phyloP scores from a whole-genome alignment of 2,888 invertebrate species.

The Euzetes globulus region DNA sequence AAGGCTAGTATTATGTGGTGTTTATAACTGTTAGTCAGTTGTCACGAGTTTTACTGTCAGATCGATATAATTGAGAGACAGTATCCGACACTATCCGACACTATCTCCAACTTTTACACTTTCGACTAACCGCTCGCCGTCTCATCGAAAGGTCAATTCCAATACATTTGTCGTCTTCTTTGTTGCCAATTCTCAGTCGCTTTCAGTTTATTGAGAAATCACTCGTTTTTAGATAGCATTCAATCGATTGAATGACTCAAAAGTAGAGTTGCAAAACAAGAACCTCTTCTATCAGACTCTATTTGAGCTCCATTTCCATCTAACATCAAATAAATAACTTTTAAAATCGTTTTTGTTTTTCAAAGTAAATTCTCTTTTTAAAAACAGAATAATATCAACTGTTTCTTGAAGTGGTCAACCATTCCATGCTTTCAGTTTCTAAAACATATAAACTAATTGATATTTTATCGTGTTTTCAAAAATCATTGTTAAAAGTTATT shows the following conservation, averaged over 20 bases:
- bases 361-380: too few relatives aligned
- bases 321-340: neutral
- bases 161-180: neutral
- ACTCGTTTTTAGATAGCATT: neutral
- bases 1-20: neutral
- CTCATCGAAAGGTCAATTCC: neutral
- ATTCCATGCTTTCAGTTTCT: too few relatives aligned
- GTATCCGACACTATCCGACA: neutral
- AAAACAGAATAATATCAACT: too few relatives aligned
- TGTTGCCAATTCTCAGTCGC: neutral
- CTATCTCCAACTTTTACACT: neutral
- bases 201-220: neutral
- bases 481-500: too few relatives aligned
- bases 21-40: neutral
- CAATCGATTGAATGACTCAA: neutral
- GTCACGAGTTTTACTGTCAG: neutral
- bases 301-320: neutral
- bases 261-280: neutral
- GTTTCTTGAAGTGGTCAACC: too few relatives aligned
- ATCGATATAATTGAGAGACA: neutral
- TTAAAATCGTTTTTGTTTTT: neutral
- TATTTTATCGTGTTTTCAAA: too few relatives aligned
- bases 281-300: neutral
- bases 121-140: neutral
- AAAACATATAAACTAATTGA: too few relatives aligned